These are phyloP conservation scores for Epiblema foenella DNA, from an alignment of 2,888 invertebrate genomes.

Conservation along the genomic window DNA sequence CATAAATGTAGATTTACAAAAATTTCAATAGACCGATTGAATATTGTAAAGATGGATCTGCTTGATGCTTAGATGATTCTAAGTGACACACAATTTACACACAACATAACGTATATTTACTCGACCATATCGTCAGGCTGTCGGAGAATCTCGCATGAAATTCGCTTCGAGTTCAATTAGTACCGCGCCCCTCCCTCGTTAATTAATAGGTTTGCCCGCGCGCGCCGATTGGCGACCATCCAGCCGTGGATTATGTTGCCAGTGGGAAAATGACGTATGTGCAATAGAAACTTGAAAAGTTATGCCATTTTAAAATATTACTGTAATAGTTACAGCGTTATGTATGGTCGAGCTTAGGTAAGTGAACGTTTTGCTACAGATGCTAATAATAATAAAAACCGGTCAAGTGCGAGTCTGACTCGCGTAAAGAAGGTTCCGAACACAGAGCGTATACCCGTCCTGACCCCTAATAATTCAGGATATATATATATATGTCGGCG, in stretches of 20 bases:
- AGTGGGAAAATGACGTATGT: background rate
- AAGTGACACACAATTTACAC: too few species aligned
- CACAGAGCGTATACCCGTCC: too few species aligned
- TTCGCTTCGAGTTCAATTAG: conserved; percentile 58
- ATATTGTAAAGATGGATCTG: too few species aligned
- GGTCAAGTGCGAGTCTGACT: too few species aligned
- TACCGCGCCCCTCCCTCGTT: conserved; percentile 70
- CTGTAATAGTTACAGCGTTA: background rate
- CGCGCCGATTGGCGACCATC: conserved; percentile 74
- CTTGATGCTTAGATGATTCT: too few species aligned
- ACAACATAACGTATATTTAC: background rate
- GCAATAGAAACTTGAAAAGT: background rate
- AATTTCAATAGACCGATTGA: background rate
- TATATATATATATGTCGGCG: too few species aligned
- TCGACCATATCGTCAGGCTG: background rate
- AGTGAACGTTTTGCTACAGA: background rate
- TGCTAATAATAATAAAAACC: too few species aligned
- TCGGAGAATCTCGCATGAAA: conserved; percentile 42
- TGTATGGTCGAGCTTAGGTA: background rate
- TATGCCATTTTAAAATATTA: background rate
- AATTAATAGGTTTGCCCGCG: conserved; percentile 68
- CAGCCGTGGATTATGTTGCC: conserved; percentile 53
- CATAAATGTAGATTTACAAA: too few species aligned
- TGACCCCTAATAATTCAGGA: too few species aligned
- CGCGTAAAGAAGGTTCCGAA: too few species aligned